A percentile compares a stretch with the other conserved stretches of the same genome.
These are phyloP conservation scores for Drosophila santomea DNA, from an alignment of 1,140 invertebrate genomes.

Conservation along the genomic window DNA sequence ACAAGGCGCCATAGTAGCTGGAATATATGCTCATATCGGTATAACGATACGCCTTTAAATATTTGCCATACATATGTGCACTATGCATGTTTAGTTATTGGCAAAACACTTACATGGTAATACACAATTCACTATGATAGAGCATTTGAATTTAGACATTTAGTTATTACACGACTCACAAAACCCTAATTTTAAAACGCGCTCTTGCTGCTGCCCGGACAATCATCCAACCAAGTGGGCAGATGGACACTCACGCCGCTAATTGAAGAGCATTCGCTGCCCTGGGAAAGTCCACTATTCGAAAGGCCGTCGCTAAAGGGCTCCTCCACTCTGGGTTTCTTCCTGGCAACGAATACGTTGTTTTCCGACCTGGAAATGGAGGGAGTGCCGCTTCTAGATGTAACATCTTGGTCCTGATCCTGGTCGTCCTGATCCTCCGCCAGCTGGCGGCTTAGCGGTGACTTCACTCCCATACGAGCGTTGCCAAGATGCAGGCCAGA, in stretches of 20 bases:
- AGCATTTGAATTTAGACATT: too few relatives aligned
- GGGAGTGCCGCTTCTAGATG: not conserved
- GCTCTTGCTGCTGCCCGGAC: not conserved
- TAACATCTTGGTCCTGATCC: not conserved
- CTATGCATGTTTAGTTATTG: too few relatives aligned
- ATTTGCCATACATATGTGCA: too few relatives aligned
- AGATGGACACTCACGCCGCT: slow-evolving; percentile 17
- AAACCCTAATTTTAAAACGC: not conserved
- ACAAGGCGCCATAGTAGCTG: not conserved
- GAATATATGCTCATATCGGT: not conserved
- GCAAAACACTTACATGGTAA: not conserved
- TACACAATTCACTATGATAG: not conserved
- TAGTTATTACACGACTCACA: not conserved
- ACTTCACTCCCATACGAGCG: slow-evolving; percentile 28
- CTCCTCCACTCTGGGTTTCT: not conserved
- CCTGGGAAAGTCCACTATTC: slow-evolving; percentile 24
- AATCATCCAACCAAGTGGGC: slow-evolving; percentile 15
- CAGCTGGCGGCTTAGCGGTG: slow-evolving; percentile 1
- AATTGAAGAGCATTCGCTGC: slow-evolving; percentile 8
- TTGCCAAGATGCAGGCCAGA: not conserved
- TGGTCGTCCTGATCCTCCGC: not conserved
- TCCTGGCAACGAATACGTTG: not conserved
- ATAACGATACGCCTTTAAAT: too few relatives aligned
- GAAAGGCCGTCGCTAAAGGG: slow-evolving; percentile 17
- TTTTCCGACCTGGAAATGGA: not conserved